phyloP scores from a whole-genome alignment of 2,888 invertebrate genomes.

The Chrysolina haemoptera region DNA sequence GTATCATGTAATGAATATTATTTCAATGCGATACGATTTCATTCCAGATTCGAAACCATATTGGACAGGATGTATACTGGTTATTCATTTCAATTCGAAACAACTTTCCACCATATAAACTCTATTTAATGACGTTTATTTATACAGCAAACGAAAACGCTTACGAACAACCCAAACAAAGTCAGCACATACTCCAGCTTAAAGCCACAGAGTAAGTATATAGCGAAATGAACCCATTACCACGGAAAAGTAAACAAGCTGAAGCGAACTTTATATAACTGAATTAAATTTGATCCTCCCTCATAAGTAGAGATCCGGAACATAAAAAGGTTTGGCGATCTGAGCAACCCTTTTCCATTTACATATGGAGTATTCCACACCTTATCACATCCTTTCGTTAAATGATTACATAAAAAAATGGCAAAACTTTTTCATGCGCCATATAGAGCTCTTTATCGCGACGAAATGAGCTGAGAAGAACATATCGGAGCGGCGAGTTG shows the following conservation, averaged over 20 bases:
- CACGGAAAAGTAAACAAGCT: conserved; percentile 4
- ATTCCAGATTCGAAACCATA: too few species aligned
- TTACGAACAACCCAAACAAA: not conserved
- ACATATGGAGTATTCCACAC: conserved; percentile 19
- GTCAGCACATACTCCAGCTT: conserved; percentile 1
- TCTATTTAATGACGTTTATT: not conserved
- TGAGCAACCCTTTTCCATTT: conserved; percentile 10
- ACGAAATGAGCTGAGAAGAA: conserved; percentile 20
- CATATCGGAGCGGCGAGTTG: conserved; percentile 19
- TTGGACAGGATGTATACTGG: not conserved
- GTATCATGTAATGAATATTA: too few species aligned
- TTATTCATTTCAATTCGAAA: not conserved
- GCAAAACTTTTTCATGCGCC: conserved; percentile 10
- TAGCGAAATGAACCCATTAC: not conserved
- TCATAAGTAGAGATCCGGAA: not conserved
- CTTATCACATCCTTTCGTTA: conserved; percentile 16
- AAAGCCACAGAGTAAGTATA: not conserved
- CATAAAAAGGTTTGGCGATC: conserved; percentile 8
- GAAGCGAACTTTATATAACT: not conserved
- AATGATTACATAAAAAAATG: conserved; percentile 20
- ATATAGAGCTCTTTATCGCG: conserved; percentile 27
- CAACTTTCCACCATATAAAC: not conserved
- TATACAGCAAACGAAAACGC: not conserved
- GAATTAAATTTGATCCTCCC: not conserved
- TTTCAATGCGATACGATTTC: too few species aligned